Conservation (phyloP, 2,113 vertebrate genomes). For the Pantherophis guttatus region DNA sequence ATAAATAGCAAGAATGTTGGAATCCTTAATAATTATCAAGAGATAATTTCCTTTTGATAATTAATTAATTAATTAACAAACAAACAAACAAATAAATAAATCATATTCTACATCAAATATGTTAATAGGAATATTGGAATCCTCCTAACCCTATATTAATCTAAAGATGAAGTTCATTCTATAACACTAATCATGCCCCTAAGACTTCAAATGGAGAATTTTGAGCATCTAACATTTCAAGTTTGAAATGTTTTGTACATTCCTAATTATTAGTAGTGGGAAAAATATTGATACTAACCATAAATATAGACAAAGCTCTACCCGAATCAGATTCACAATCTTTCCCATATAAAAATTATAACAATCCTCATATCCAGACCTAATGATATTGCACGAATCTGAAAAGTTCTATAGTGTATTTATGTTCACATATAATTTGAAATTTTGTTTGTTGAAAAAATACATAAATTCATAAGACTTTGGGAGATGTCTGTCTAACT, state of each 20-base stretch:
- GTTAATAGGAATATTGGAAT: neutral
- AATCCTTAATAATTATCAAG: neutral
- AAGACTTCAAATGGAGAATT: neutral
- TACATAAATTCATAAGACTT: neutral
- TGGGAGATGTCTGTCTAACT: neutral
- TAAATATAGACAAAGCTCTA: neutral
- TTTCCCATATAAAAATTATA: neutral
- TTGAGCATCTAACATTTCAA: neutral
- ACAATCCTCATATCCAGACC: neutral
- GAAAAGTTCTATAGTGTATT: neutral
- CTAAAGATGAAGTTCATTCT: neutral
- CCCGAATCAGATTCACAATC: neutral
- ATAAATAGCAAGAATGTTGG: neutral
- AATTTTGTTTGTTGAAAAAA: neutral
- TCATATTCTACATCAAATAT: neutral
- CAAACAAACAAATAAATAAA: neutral
- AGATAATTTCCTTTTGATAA: neutral
- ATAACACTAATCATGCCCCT: neutral
- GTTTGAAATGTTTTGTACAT: neutral
- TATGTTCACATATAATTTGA: neutral
- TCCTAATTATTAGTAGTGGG: neutral
- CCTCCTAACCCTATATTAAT: neutral
- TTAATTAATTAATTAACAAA: too few species aligned
- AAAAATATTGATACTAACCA: neutral
- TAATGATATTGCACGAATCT: neutral